Base-by-base conservation (phyloP, 2,888 invertebrate species). In the Pasiphila rectangulata region DNA sequence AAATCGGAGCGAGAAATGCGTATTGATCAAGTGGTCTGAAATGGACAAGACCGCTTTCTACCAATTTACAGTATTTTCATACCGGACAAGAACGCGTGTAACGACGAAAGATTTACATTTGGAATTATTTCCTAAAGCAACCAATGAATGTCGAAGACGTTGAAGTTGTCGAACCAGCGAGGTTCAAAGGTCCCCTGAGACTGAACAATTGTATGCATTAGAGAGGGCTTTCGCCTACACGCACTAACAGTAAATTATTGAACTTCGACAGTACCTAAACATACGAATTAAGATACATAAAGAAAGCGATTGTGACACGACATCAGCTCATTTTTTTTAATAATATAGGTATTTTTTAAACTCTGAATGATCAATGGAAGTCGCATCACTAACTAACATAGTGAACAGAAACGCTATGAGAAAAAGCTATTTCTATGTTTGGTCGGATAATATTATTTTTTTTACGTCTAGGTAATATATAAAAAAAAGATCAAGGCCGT, bases 101-200 rank as follows among this genome's bases (percentile, higher is more conserved):
- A 20, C 16, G 17, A 39, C 9, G 30, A 41, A 50, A 16, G 16
- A 23, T 42, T 43, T 24, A 40, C 37, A 43, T 50, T 46, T 50
- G 41, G 24, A 27, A 40, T 43, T 40, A 36, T 49, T 41, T 48
- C 36, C 47, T 6, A 32, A 32, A 32, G 17, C 32, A 10, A 16
- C 17, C 43, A 40, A 54, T 57, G 37, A 35, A 32, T 32, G 17
- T 32, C 20, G 35, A 19, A 20, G 20, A 32, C 17, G 17, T 32
- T 12, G 35, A 19, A 20, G 20, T 35, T 12, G 35, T 35, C 19
- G 21, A 13, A 20, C 32, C 9, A 9, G 17, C 10, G 5, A 9
- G 17, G 74, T 72, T 78, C 75, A 75, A 72, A 73, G 69, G 68
- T 67, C 65, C 61, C 68, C 63, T 61, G 57, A 44, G 67, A 62